Conservation (phyloP, 2,113 vertebrate species). For the Leptodactylus fuscus region DNA sequence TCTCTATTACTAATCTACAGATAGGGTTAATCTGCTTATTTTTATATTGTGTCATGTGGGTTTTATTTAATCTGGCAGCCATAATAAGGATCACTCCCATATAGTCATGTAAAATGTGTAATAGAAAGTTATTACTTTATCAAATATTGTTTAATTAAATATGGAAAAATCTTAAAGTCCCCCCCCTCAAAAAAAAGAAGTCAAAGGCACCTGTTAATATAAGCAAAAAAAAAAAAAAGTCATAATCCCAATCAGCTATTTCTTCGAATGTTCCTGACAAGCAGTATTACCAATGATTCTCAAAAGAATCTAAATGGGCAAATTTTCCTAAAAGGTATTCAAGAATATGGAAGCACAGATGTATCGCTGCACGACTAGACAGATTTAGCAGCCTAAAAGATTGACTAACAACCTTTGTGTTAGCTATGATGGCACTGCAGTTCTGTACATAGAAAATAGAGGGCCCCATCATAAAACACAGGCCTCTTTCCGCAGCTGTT, state of each 20-base stretch:
- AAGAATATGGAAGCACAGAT: background rate
- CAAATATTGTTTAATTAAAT: background rate
- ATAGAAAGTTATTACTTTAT: background rate
- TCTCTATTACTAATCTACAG: slow-evolving; percentile 68
- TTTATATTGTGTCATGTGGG: slow-evolving; percentile 34
- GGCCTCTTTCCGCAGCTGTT: background rate
- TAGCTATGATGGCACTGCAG: background rate
- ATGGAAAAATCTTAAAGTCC: background rate
- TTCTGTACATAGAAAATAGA: background rate
- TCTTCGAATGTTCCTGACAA: background rate
- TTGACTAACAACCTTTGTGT: background rate
- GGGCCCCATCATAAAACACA: background rate
- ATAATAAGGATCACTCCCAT: slow-evolving; percentile 10
- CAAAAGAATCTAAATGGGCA: no score
- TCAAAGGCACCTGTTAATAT: background rate
- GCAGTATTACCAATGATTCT: no score
- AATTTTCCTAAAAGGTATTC: background rate
- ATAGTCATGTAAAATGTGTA: background rate
- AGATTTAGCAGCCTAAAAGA: no score
- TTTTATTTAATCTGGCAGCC: slow-evolving; percentile 29
- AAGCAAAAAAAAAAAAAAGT: background rate
- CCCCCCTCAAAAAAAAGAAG: background rate
- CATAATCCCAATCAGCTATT: no score
- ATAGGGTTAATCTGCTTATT: slow-evolving; percentile 64
- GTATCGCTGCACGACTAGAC: background rate